Conservation (phyloP, 2,797 vertebrate species). For the Neosalanx taihuensis region DNA sequence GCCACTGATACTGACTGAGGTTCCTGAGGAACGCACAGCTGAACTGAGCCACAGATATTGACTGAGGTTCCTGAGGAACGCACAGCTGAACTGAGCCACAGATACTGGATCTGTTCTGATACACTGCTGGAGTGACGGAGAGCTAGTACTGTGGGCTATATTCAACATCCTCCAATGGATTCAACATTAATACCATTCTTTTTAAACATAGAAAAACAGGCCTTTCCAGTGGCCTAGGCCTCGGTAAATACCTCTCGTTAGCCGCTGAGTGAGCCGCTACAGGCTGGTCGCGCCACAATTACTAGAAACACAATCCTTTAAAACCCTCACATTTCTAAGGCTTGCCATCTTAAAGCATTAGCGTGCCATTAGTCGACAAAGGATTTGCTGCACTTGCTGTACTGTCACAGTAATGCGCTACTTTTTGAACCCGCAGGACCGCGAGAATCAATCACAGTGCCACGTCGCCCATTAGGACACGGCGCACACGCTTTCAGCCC, state of each 20-base stretch:
- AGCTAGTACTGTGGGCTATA: too few species aligned
- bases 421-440: conserved; percentile 40
- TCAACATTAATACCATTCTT: too few species aligned
- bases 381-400: conserved; percentile 58
- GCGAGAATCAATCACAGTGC: too few species aligned
- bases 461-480: background rate
- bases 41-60: too few species aligned
- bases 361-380: conserved; percentile 64
- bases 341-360: conserved; percentile 53
- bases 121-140: too few species aligned
- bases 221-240: background rate
- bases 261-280: conserved; percentile 25
- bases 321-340: conserved; percentile 42
- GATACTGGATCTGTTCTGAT: too few species aligned
- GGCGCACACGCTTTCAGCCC: conserved; percentile 10
- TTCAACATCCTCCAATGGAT: too few species aligned
- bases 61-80: too few species aligned
- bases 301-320: conserved; percentile 60
- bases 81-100: too few species aligned
- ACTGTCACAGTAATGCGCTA: conserved; percentile 52
- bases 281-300: conserved; percentile 54
- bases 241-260: conserved; percentile 42
- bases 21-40: too few species aligned
- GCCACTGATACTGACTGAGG: too few species aligned
- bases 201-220: too few species aligned